Percentiles rank a stretch among this genome's conserved stretches.
Evolutionary conservation across 2,797 vertebrate genomes (phyloP).

Genomic region (Parotocinclus haroldoi): DNA sequence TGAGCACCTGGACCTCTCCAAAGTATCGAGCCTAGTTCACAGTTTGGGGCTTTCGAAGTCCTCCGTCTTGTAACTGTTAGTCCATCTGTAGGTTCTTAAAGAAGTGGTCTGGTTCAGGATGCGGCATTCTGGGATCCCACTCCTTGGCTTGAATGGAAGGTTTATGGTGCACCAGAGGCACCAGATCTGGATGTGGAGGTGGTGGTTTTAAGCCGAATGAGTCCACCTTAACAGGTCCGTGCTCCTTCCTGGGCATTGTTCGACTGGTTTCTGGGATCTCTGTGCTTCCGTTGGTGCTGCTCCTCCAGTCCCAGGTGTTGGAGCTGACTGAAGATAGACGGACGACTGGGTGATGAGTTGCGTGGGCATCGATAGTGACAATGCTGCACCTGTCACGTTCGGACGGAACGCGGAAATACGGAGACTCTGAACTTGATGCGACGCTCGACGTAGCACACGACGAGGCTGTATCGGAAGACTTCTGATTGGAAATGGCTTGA

Average conservation of each 20-base stretch:
- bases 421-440: conserved; percentile 88
- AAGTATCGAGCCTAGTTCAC: no score
- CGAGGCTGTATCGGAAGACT: conserved; percentile 80
- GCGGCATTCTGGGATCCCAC: conserved; percentile 58
- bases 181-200: conserved; percentile 68
- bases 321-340: conserved; percentile 81
- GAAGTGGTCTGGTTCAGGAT: conserved; percentile 80
- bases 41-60: conserved; percentile 4
- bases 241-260: conserved; percentile 69
- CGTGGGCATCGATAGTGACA: conserved; percentile 89
- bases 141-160: conserved; percentile 58
- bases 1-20: not conserved
- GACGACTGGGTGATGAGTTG: conserved; percentile 89
- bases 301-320: conserved; percentile 86
- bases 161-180: conserved; percentile 75
- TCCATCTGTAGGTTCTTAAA: conserved; percentile 84
- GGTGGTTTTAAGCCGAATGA: conserved; percentile 72
- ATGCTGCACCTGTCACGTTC: conserved; percentile 89
- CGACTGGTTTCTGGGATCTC: conserved; percentile 65
- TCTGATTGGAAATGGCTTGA: conserved; percentile 74
- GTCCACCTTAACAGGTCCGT: conserved; percentile 72
- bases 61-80: conserved; percentile 72
- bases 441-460: conserved; percentile 70
- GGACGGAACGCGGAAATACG: conserved; percentile 87
- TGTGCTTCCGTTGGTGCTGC: conserved; percentile 71